A percentile compares a stretch with the other conserved stretches of the same genome.
Conservation (phyloP, 1,140 invertebrate genomes). For the Diachasma alloeum region DNA sequence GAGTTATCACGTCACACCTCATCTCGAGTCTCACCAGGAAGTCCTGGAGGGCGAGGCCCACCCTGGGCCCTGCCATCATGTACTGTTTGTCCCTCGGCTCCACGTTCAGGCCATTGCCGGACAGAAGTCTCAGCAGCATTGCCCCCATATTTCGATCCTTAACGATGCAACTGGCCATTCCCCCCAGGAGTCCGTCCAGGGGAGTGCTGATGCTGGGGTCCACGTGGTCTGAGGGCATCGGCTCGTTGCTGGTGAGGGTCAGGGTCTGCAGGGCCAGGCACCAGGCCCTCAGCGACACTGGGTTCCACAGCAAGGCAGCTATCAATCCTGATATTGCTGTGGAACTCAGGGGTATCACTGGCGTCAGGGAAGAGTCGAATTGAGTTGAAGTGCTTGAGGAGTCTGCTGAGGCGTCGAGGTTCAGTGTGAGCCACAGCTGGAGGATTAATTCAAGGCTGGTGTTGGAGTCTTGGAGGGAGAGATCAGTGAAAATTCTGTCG, state of each 20-base stretch:
- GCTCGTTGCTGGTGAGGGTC: slow-evolving; percentile 67
- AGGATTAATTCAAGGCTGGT: slow-evolving; percentile 81
- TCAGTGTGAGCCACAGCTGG: slow-evolving; percentile 85
- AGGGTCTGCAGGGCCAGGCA: slow-evolving; percentile 76
- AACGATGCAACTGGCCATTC: slow-evolving; percentile 72
- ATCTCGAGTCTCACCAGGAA: slow-evolving; percentile 76
- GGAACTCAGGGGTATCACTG: slow-evolving; percentile 75
- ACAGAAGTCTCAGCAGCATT: slow-evolving; percentile 77
- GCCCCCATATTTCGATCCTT: slow-evolving; percentile 76
- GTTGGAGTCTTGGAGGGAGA: slow-evolving; percentile 58
- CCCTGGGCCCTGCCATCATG: slow-evolving; percentile 76
- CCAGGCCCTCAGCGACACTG: slow-evolving; percentile 78
- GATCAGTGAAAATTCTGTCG: slow-evolving; percentile 73
- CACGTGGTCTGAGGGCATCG: slow-evolving; percentile 46
- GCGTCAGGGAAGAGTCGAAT: slow-evolving; percentile 71
- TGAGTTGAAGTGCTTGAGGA: slow-evolving; percentile 53
- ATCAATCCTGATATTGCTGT: slow-evolving; percentile 77
- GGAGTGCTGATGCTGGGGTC: slow-evolving; percentile 50
- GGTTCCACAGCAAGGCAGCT: slow-evolving; percentile 72
- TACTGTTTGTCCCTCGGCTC: slow-evolving; percentile 66
- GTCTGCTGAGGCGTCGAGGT: slow-evolving; percentile 64
- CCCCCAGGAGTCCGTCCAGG: slow-evolving; percentile 53
- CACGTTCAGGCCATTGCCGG: slow-evolving; percentile 68
- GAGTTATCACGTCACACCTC: slow-evolving; percentile 72
- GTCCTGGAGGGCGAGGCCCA: slow-evolving; percentile 77